phyloP scores from a whole-genome alignment of 1,140 invertebrate species.

The Brachionus plicatilis region DNA sequence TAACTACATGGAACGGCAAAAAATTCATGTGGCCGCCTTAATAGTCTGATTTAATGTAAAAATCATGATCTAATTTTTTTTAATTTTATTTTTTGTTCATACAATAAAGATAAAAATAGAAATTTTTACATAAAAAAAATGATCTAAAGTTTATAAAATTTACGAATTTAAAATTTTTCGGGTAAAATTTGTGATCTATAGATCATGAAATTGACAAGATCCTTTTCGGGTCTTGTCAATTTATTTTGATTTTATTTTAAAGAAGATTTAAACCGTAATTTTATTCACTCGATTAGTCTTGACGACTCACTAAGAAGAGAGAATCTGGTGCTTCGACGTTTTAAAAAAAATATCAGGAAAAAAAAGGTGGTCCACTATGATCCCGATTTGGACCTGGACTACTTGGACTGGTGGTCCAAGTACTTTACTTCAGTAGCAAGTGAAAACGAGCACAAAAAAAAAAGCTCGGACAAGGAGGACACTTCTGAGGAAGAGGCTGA shows the following conservation, averaged over 20 bases:
- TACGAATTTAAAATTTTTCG: too few relatives aligned
- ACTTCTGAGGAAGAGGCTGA: background rate
- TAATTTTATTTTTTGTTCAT: too few relatives aligned
- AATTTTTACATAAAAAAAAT: too few relatives aligned
- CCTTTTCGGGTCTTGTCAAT: background rate
- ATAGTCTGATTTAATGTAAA: too few relatives aligned
- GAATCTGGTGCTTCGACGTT: background rate
- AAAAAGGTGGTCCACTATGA: background rate
- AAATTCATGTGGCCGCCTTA: too few relatives aligned
- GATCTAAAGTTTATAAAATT: too few relatives aligned
- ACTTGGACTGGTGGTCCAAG: slow-evolving; percentile 40
- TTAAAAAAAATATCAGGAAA: background rate
- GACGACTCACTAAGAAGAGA: background rate
- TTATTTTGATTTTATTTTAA: background rate
- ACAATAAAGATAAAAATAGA: too few relatives aligned
- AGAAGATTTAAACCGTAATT: slow-evolving; percentile 19
- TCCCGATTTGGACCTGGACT: background rate
- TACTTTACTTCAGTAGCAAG: background rate
- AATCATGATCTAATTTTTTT: too few relatives aligned
- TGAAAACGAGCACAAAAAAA: background rate
- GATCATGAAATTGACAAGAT: too few relatives aligned
- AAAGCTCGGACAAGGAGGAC: background rate
- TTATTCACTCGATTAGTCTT: slow-evolving; percentile 29
- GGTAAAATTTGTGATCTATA: too few relatives aligned
- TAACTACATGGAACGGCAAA: too few relatives aligned